phyloP scores from a whole-genome alignment of 2,113 vertebrate genomes.

The Lepus timidus region DNA sequence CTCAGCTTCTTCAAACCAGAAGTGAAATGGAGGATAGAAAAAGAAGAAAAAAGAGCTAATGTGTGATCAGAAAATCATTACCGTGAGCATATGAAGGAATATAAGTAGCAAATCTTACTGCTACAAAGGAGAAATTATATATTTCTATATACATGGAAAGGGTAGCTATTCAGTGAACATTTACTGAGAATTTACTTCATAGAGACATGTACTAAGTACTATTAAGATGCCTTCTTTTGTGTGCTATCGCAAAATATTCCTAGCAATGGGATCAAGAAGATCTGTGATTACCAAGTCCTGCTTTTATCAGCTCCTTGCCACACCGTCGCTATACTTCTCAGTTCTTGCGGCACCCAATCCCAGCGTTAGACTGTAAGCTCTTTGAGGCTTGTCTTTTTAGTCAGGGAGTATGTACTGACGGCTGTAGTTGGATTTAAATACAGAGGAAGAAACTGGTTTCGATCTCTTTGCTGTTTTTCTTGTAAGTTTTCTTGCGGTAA shows the following conservation, averaged over 20 bases:
- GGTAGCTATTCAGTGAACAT: constrained; percentile 29
- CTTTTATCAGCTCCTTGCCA: not conserved
- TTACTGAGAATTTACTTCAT: constrained; percentile 9
- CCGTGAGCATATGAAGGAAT: constrained; percentile 5
- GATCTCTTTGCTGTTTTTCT: not conserved
- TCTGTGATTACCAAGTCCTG: not conserved
- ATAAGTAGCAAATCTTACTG: constrained; percentile 38
- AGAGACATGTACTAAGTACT: constrained; percentile 7
- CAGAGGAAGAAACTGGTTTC: not conserved
- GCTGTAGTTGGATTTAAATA: constrained; percentile 30
- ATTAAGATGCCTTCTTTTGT: not conserved
- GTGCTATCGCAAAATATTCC: not conserved
- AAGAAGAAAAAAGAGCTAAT: constrained; percentile 1
- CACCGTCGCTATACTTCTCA: not conserved
- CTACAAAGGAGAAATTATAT: not conserved
- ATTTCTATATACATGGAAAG: not conserved
- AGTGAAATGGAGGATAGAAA: constrained; percentile 40
- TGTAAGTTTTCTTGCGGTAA: not conserved
- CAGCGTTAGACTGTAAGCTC: not conserved
- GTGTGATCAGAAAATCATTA: constrained; percentile 3
- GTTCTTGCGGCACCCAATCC: not conserved
- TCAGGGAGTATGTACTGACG: not conserved
- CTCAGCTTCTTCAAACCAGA: constrained; percentile 25
- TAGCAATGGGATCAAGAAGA: constrained; percentile 1
- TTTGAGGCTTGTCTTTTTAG: constrained; percentile 37